phyloP scores from a whole-genome alignment of 2,113 vertebrate species.

The Zosterops lateralis region DNA sequence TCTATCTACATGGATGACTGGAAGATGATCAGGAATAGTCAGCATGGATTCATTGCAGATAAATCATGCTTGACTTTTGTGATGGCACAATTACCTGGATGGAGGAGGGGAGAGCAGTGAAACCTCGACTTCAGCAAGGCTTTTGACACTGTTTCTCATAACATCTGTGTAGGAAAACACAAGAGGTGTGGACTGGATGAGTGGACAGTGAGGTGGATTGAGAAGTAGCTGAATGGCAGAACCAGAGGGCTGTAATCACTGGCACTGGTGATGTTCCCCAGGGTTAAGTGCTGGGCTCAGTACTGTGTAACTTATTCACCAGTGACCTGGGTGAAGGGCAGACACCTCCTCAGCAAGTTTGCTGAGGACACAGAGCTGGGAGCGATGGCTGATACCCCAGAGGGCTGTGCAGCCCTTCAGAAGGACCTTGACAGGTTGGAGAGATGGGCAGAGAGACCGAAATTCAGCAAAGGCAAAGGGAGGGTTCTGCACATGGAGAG shows the following conservation, averaged over 20 bases:
- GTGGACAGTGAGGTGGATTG: neutral
- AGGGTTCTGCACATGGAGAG: rapidly evolving
- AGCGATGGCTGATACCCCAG: neutral
- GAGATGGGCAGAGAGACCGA: neutral
- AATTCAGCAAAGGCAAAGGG: neutral
- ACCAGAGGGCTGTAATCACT: neutral
- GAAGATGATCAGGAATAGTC: neutral
- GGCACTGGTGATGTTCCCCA: neutral
- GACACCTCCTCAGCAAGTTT: neutral
- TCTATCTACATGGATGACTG: neutral
- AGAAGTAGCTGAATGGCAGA: neutral
- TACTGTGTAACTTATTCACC: neutral
- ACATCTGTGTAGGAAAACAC: neutral
- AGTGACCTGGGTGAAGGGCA: neutral
- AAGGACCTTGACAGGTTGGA: rapidly evolving
- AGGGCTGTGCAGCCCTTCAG: neutral
- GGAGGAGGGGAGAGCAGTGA: neutral
- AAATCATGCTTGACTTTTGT: neutral
- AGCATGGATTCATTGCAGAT: neutral
- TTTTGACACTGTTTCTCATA: neutral
- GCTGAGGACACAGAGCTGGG: neutral
- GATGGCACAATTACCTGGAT: neutral
- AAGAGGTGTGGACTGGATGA: neutral
- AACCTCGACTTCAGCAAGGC: neutral
- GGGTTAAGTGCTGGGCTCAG: neutral